A percentile compares a stretch with the other conserved stretches of the same genome.
These are phyloP conservation scores for Cyprinella venusta DNA, from an alignment of 2,797 vertebrate genomes.

Conservation along the genomic window DNA sequence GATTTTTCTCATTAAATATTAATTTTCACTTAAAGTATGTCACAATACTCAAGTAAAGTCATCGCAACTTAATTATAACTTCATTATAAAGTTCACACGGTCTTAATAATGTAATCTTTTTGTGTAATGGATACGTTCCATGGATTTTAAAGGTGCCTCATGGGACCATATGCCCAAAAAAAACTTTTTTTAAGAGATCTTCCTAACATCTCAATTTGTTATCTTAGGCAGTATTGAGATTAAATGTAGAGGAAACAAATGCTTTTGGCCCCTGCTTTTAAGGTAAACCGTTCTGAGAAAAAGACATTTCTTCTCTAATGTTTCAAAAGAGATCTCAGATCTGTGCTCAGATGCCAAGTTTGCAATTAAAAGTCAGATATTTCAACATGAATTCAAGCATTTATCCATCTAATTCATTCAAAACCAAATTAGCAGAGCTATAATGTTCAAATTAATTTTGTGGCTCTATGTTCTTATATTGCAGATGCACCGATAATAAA, in stretches of 20 bases:
- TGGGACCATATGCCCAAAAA: background rate
- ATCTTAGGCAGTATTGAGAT: background rate
- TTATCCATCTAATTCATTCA: background rate
- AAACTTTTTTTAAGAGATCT: background rate
- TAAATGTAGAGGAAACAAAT: slow-evolving; percentile 10
- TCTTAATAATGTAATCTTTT: background rate
- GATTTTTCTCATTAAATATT: background rate
- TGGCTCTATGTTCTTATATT: background rate
- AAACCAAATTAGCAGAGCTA: background rate
- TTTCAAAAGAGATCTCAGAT: background rate
- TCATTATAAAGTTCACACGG: background rate
- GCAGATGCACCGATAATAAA: too few species aligned
- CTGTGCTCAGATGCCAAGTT: background rate
- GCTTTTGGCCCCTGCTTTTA: background rate
- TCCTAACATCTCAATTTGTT: background rate
- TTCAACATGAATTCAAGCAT: background rate
- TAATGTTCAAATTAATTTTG: background rate
- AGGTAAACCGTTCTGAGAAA: background rate
- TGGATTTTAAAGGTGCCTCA: background rate
- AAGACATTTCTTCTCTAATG: background rate
- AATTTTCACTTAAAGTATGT: background rate
- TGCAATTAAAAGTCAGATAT: background rate
- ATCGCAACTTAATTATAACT: background rate
- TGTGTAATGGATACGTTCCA: background rate
- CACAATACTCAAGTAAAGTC: background rate